Base-by-base conservation (phyloP, 2,888 invertebrate genomes). In the Chloroclysta siterata region DNA sequence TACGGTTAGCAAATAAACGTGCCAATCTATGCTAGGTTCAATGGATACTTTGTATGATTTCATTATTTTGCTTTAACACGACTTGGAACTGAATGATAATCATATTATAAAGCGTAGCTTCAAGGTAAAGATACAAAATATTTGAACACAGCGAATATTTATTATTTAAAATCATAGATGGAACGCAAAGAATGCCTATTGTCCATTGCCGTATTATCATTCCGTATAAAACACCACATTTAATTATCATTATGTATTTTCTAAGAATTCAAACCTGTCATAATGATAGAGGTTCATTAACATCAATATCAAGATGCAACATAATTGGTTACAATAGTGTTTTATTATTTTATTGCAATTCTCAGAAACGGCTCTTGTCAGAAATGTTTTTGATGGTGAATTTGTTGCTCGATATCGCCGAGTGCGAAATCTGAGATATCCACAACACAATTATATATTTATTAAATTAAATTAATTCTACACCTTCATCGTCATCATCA, bases 101-200 rank as follows among this genome's bases (percentile, higher is more conserved):
- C 14, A 36, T 15, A 17, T 15, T 51, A 36, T 11, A 51, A 36
- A 36, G 28, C 2, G 14, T 50, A 7, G 10, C 28, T 28, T 13
- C n/a, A 22, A 11, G 17, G 17, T 17, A 47, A 22, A 13, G 0
- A 11, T n/a, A n/a, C n/a, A 53, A 53, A 53, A 44, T 42, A 53
- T 44, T 53, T 53, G 8, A 41, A 42, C 28, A n/a, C 44, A 15
- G 29, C 2, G 50, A 50, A 14, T 33, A 50, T 50, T 39, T 56
- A 29, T 51, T 8, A 29, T 51, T 44, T 51, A 36, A 13, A 50
- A 41, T 15, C 28, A 36, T 36, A 14, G 44, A 52, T 36, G 46
- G 41, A 50, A 42, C 29, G 11, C 33, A 53, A 58, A 47, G 46
- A 59, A 59, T 59, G 52, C 33, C 46, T 59, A 59, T 59, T 59